phyloP scores from a whole-genome alignment of 92 coral and sea anemone species.

The Diadumene lineata region DNA sequence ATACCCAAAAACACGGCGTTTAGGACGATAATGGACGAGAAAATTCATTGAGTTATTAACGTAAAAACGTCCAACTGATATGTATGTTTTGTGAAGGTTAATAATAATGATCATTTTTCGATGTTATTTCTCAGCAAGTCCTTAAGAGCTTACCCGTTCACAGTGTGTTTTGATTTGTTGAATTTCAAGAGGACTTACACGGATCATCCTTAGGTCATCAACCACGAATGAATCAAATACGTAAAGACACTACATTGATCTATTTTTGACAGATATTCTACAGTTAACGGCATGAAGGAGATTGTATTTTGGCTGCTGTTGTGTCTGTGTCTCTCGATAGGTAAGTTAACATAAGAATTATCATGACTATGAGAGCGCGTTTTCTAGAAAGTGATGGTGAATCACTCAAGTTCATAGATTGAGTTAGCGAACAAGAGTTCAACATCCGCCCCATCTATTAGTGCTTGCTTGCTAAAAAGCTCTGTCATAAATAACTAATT shows the following conservation, averaged over 20 bases:
- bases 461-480: not conserved
- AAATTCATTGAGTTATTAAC: too few relatives aligned
- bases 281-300: not conserved
- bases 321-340: not conserved
- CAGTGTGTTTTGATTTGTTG: slow-evolving; percentile 12
- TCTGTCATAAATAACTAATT: not conserved
- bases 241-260: not conserved
- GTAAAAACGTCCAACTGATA: not conserved
- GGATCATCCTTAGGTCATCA: slow-evolving; percentile 2
- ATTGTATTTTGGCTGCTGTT: not conserved
- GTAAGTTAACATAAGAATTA: not conserved
- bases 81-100: not conserved
- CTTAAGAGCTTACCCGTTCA: slow-evolving; percentile 18
- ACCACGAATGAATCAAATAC: not conserved
- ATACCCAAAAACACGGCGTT: not conserved
- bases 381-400: not conserved
- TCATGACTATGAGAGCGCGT: not conserved
- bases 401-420: not conserved
- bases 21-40: not conserved
- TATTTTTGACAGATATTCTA: not conserved
- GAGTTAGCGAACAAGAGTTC: not conserved
- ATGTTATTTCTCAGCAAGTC: not conserved
- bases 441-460: not conserved
- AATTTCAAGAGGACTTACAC: not conserved
- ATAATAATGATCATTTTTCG: not conserved